Conservation (phyloP, 1,140 invertebrate species). For the Teleogryllus occipitalis region DNA sequence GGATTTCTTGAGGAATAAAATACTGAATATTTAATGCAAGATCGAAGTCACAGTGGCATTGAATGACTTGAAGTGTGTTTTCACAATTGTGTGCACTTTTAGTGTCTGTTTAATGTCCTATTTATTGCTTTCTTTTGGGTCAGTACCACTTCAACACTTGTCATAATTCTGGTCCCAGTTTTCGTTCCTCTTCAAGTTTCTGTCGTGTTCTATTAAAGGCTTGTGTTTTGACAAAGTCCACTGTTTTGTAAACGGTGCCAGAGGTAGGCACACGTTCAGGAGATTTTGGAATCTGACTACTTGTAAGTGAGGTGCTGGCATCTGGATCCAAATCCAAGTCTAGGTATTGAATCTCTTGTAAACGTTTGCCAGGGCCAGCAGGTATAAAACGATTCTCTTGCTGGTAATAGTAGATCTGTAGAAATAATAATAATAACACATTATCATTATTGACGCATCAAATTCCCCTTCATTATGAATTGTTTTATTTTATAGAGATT, state of each 20-base stretch:
- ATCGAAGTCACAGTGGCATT: background rate
- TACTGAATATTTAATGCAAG: background rate
- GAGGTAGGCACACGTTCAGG: slow-evolving; percentile 21
- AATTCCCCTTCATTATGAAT: too few species aligned
- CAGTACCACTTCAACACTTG: background rate
- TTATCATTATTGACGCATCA: background rate
- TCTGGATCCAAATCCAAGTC: slow-evolving; percentile 59
- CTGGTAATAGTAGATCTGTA: slow-evolving; percentile 27
- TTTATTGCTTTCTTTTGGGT: background rate
- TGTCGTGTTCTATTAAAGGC: slow-evolving; percentile 81
- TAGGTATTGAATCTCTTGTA: slow-evolving; percentile 57
- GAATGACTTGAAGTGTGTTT: too few species aligned
- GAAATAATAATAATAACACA: background rate
- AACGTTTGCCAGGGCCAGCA: slow-evolving; percentile 24
- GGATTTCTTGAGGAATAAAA: background rate
- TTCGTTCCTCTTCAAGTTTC: slow-evolving; percentile 57
- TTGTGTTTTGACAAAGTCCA: slow-evolving; percentile 85
- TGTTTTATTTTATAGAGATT: too few species aligned
- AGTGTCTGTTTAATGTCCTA: too few species aligned
- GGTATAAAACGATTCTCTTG: slow-evolving; percentile 19
- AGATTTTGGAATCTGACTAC: slow-evolving; percentile 25
- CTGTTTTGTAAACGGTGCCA: slow-evolving; percentile 73
- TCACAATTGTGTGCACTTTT: too few species aligned
- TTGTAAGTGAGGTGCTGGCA: slow-evolving; percentile 25
- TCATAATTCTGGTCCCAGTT: slow-evolving; percentile 25